These are phyloP conservation scores for Uromys caudimaculatus DNA, from an alignment of 2,797 vertebrate genomes.

Conservation along the genomic window DNA sequence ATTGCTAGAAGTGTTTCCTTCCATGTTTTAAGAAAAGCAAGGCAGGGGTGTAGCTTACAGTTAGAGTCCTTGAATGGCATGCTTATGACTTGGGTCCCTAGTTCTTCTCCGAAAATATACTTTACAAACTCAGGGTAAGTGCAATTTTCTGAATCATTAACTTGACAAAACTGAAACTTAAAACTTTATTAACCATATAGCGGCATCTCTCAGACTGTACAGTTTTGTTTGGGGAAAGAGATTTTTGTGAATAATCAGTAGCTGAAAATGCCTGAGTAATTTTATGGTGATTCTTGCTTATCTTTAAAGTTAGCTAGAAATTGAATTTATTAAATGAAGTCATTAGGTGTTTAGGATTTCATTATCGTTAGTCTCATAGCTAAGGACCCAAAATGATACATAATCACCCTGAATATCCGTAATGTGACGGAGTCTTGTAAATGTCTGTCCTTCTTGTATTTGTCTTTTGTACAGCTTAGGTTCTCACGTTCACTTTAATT, in stretches of 20 bases:
- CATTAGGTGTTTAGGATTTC: not conserved
- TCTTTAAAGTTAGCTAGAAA: slow-evolving; percentile 14
- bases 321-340: slow-evolving; percentile 25
- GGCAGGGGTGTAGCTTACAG: not conserved
- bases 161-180: slow-evolving; percentile 40
- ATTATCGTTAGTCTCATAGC: not conserved
- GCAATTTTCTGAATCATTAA: not conserved
- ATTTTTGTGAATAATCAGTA: not conserved
- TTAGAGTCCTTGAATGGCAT: not conserved
- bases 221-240: not conserved
- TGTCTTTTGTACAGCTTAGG: not conserved
- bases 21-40: not conserved
- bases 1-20: not conserved
- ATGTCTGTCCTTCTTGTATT: not conserved
- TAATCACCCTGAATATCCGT: not conserved
- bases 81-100: not conserved
- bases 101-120: not conserved
- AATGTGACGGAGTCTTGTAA: not conserved
- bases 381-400: not conserved
- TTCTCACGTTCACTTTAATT: not conserved
- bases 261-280: not conserved
- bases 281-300: not conserved
- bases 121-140: not conserved
- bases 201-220: not conserved
- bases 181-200: not conserved